Evolutionary conservation across 2,113 vertebrate genomes (phyloP).

Genomic region (Calyptommatus sinebrachiatus): DNA sequence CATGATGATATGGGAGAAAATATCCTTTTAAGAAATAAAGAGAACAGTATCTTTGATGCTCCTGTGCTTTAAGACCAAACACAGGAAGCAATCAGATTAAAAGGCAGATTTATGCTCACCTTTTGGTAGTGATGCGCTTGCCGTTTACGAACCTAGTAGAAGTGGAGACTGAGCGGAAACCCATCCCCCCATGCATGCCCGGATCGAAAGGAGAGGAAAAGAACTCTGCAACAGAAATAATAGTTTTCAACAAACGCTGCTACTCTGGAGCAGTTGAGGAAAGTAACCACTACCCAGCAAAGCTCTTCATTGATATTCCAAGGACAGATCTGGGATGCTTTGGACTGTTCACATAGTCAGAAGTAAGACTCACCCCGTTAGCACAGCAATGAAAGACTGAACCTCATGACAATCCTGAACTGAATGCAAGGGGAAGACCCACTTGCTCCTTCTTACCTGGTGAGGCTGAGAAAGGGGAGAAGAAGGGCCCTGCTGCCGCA

Average conservation of each 20-base stretch:
- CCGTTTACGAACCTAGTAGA: conserved; percentile 86
- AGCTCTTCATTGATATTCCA: not conserved
- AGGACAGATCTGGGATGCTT: not conserved
- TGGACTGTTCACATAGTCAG: no score
- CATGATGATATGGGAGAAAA: no score
- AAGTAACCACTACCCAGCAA: not conserved
- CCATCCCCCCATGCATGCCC: conserved; percentile 56
- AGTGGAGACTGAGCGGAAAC: conserved; percentile 86
- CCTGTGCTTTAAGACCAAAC: not conserved
- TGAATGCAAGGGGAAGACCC: not conserved
- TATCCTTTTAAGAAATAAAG: no score
- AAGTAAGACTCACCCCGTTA: not conserved
- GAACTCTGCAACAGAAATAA: conserved; percentile 53
- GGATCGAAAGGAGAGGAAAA: conserved; percentile 60
- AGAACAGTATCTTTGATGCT: not conserved
- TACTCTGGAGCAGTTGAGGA: not conserved
- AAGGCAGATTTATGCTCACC: conserved; percentile 66
- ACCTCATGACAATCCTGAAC: not conserved
- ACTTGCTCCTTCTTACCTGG: conserved; percentile 73
- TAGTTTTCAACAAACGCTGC: accelerated
- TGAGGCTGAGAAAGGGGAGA: conserved; percentile 80
- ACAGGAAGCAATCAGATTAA: not conserved
- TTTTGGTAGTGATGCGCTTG: conserved; percentile 82
- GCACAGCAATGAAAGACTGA: not conserved
- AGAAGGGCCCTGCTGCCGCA: conserved; percentile 79